Conservation (phyloP, 1,140 invertebrate genomes). For the Marisa cornuarietis region DNA sequence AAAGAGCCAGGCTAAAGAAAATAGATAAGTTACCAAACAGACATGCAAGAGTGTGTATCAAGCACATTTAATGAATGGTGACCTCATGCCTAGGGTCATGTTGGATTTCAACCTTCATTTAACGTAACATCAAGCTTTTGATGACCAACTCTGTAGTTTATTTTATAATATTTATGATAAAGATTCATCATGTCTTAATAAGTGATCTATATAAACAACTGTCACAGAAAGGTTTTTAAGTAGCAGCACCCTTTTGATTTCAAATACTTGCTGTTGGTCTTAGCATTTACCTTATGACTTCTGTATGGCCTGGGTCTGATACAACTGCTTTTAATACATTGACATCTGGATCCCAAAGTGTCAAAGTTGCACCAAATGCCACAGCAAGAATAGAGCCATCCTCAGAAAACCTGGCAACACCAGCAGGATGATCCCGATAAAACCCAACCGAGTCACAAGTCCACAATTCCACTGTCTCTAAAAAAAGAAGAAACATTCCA, state of each 20-base stretch:
- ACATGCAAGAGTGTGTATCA: too few relatives aligned
- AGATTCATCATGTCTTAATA: constrained; percentile 20
- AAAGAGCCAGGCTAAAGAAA: too few relatives aligned
- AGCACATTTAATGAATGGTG: too few relatives aligned
- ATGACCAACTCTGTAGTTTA: too few relatives aligned
- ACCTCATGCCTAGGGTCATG: too few relatives aligned
- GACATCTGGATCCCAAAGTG: constrained; percentile 73
- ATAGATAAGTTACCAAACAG: too few relatives aligned
- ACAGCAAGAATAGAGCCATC: constrained; percentile 82
- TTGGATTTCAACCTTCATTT: too few relatives aligned
- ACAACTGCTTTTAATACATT: constrained; percentile 69
- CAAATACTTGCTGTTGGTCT: neutral
- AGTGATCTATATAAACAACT: neutral
- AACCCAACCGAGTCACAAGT: constrained; percentile 73
- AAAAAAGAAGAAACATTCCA: neutral
- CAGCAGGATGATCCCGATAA: constrained; percentile 72
- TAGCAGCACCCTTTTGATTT: neutral
- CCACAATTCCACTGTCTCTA: constrained; percentile 68
- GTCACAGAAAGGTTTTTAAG: neutral
- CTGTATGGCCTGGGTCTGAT: constrained; percentile 37
- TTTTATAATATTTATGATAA: neutral
- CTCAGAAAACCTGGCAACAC: constrained; percentile 74
- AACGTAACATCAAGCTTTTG: too few relatives aligned
- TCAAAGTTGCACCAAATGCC: constrained; percentile 76
- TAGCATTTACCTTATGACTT: constrained; percentile 50